Base-by-base conservation (phyloP, 2,113 vertebrate species). In the Saguinus imperator region DNA sequence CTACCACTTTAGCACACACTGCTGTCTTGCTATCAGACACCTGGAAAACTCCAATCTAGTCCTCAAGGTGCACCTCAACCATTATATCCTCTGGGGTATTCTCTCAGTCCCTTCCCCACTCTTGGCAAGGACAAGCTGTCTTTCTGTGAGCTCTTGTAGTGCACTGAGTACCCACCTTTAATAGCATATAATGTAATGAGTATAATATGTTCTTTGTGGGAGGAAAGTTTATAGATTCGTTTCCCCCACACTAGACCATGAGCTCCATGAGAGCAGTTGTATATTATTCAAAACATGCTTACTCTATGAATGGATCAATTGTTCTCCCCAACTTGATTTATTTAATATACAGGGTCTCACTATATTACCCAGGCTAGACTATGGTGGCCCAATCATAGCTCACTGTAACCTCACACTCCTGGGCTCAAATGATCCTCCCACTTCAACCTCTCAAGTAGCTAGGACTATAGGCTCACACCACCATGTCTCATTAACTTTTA, bases 31-130 rank as follows among this genome's bases (percentile, higher is more conserved):
- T 40, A 89, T 84, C 79, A 37, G 66, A 21, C 10, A 32, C 10
- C 16, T 45, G 17, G 43, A 1, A 70, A 75, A 45, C 3, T 50
- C 3, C 57, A 76, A 5, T 13, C 55, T 76, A 40, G 16, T 12
- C 6, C 50, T 81, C 66, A 35, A 48, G 50, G 21, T 14, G 14
- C 8, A n/a, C 5, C 12, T 40, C 57, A 86, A 21, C 50, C 52
- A 37, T 32, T 18, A 0, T 1, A 20, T 50, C 32, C 1, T 20
- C 13, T 55, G 12, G 35, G 7, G 3, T 21, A 5, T 25, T 11
- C 17, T n/a, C 37, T n/a, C 40, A 5, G 57, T 43, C 17, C 25
- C 18, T 50, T 66, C 8, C 12, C 10, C 18, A 52, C 23, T 64
- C 21, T 89, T 43, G 20, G 14, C 12, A 48, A 66, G 85, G 70